These are phyloP conservation scores for Dryocosmus kuriphilus DNA, from an alignment of 2,888 invertebrate species.

Conservation along the genomic window DNA sequence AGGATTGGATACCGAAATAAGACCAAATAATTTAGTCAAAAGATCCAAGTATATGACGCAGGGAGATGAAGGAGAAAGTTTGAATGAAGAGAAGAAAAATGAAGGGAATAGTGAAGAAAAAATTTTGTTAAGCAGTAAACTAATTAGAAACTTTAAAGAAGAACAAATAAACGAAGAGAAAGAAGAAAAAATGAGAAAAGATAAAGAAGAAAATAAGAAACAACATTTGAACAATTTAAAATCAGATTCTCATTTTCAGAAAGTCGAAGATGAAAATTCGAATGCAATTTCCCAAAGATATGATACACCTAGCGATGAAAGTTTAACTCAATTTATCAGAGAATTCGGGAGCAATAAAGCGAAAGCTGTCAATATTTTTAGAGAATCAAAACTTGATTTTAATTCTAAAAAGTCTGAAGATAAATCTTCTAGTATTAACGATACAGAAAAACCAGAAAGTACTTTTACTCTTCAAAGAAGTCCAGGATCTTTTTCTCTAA, in stretches of 20 bases:
- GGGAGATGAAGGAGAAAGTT: neutral
- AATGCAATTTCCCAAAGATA: constrained; percentile 5
- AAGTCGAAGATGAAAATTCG: neutral
- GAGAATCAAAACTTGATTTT: constrained; percentile 13
- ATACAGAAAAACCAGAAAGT: constrained; percentile 15
- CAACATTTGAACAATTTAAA: neutral
- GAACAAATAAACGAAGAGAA: no score
- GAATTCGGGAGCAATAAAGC: constrained; percentile 46
- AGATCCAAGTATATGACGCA: neutral
- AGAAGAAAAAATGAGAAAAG: neutral
- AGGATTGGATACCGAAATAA: neutral
- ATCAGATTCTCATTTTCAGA: neutral
- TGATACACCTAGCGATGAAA: constrained; percentile 55
- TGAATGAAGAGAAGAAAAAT: constrained; percentile 3
- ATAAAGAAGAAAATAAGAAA: neutral
- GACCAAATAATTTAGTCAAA: neutral
- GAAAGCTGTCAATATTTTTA: constrained; percentile 36
- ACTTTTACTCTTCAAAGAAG: constrained; percentile 48
- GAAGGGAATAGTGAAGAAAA: neutral
- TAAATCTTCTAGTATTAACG: neutral
- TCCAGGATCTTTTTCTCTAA: constrained; percentile 50
- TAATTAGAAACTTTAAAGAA: neutral
- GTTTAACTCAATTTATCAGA: constrained; percentile 50
- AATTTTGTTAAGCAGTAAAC: neutral
- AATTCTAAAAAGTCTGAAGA: constrained; percentile 10